Percentiles rank a stretch among this genome's conserved stretches.
phyloP scores from a whole-genome alignment of 2,888 invertebrate genomes.

The Hypomecis punctinalis region DNA sequence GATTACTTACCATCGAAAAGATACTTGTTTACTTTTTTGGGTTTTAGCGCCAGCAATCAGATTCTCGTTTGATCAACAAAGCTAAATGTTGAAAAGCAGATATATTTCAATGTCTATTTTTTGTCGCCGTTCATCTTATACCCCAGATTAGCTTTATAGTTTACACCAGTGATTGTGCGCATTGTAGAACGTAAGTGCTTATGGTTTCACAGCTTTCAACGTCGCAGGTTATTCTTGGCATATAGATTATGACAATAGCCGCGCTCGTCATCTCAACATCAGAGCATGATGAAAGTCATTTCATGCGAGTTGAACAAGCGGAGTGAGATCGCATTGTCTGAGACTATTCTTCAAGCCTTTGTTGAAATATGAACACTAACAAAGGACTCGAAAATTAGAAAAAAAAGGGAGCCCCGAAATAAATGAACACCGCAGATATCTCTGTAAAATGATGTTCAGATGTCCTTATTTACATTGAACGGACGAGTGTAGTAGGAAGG shows the following conservation, averaged over 20 bases:
- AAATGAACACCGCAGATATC: conserved; percentile 53
- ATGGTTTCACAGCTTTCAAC: conserved; percentile 39
- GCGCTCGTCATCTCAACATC: conserved; percentile 45
- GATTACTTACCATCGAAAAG: conserved; percentile 16
- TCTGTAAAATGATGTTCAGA: conserved; percentile 52
- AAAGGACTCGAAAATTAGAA: conserved; percentile 32
- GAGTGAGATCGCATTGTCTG: conserved; percentile 45
- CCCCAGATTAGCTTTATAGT: not conserved
- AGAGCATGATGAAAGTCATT: conserved; percentile 52
- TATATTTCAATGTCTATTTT: not conserved
- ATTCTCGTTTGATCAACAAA: not conserved
- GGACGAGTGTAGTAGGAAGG: conserved; percentile 55
- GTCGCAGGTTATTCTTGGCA: conserved; percentile 40
- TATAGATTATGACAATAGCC: conserved; percentile 44
- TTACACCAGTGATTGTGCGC: conserved; percentile 22
- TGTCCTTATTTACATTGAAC: conserved; percentile 73
- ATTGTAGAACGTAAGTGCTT: conserved; percentile 35
- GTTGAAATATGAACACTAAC: conserved; percentile 35
- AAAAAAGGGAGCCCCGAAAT: conserved; percentile 47
- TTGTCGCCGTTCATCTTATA: not conserved
- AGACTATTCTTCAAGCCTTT: conserved; percentile 35
- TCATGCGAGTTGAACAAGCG: conserved; percentile 52
- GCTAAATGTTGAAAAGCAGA: not conserved
- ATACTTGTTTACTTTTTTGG: conserved; percentile 6
- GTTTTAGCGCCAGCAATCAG: conserved; percentile 3